phyloP scores from a whole-genome alignment of 2,113 vertebrate genomes.

The Chelonoidis abingdonii region DNA sequence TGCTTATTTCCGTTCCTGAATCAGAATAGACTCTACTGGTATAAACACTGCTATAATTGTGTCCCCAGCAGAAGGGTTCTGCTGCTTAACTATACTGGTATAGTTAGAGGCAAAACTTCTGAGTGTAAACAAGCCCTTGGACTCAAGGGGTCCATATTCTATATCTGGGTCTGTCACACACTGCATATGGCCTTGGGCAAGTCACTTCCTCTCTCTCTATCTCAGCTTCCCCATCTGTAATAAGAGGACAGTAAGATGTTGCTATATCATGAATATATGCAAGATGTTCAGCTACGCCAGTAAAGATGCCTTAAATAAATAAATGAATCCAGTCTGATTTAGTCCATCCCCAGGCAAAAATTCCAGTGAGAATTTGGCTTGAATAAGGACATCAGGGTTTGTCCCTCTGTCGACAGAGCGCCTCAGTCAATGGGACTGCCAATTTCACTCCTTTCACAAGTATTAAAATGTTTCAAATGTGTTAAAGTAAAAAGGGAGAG shows the following conservation, averaged over 20 bases:
- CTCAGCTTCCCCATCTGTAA: not conserved
- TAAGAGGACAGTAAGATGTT: not conserved
- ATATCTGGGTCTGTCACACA: not conserved
- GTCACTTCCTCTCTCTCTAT: not conserved
- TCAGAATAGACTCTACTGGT: too few species aligned
- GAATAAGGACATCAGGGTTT: not conserved
- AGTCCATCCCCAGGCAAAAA: not conserved
- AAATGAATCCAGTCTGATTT: not conserved
- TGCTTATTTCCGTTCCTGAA: not conserved
- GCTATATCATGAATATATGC: not conserved
- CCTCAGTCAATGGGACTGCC: not conserved
- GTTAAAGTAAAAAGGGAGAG: not conserved
- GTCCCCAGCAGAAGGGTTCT: not conserved
- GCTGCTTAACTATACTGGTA: too few species aligned
- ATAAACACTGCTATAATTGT: too few species aligned
- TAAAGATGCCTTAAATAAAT: not conserved
- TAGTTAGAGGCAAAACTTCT: not conserved
- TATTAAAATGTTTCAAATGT: not conserved
- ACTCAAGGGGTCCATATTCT: too few species aligned
- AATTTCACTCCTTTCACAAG: fast-evolving
- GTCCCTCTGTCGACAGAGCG: not conserved
- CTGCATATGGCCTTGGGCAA: not conserved
- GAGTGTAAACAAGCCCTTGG: too few species aligned
- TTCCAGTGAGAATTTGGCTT: not conserved
- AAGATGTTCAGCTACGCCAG: not conserved